A percentile compares a stretch with the other conserved stretches of the same genome.
phyloP scores from a whole-genome alignment of 2,113 vertebrate species.

The Triplophysa tibetana region DNA sequence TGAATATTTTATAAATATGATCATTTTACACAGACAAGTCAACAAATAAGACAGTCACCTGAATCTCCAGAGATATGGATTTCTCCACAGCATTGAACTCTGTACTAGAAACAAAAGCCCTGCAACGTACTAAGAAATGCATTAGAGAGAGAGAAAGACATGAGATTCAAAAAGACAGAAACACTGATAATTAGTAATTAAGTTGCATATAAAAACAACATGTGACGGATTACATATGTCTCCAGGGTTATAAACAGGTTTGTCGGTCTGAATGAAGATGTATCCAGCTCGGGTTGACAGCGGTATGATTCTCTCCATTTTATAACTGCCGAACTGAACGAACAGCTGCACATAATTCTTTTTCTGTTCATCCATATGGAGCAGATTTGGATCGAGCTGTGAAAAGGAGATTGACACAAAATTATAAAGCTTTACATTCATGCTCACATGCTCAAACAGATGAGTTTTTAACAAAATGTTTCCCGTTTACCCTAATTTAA shows the following conservation, averaged over 20 bases:
- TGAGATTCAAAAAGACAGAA: not conserved
- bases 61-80: constrained; percentile 63
- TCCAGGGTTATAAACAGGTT: constrained; percentile 75
- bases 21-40: too few species aligned
- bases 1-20: too few species aligned
- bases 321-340: constrained; percentile 56
- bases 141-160: not conserved
- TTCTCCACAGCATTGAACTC: constrained; percentile 62
- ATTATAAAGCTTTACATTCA: not conserved
- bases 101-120: constrained; percentile 65
- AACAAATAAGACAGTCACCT: constrained; percentile 57
- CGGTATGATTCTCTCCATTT: constrained; percentile 47
- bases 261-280: constrained; percentile 78
- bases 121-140: constrained; percentile 59
- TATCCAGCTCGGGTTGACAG: constrained; percentile 72
- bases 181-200: not conserved
- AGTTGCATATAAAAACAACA: not conserved
- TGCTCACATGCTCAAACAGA: too few species aligned
- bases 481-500: too few species aligned
- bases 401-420: not conserved
- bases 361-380: constrained; percentile 55
- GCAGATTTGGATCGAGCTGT: constrained; percentile 62
- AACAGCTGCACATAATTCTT: constrained; percentile 65
- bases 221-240: constrained; percentile 61
- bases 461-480: too few species aligned